phyloP scores from a whole-genome alignment of 2,888 invertebrate genomes.

The Leptopilina myrica region DNA sequence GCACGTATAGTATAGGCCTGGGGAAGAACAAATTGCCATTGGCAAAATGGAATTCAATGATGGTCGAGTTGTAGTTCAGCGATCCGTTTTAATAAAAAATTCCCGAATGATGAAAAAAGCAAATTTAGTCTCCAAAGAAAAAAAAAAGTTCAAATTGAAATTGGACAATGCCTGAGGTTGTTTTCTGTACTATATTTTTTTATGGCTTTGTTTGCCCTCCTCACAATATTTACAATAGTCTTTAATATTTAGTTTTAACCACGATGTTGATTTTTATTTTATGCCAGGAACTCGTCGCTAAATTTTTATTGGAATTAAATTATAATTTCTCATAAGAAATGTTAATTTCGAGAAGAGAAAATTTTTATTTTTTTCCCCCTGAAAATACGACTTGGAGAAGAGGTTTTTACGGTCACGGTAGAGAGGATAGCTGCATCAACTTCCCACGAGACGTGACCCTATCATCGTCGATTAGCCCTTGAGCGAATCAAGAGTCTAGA shows the following conservation, averaged over 20 bases:
- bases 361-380: neutral
- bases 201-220: neutral
- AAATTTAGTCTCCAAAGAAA: neutral
- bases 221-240: no score
- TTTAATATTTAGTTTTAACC: no score
- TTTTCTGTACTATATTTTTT: neutral
- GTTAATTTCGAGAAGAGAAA: conserved; percentile 11
- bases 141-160: neutral
- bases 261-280: no score
- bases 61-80: conserved; percentile 34
- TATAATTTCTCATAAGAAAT: neutral
- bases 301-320: neutral
- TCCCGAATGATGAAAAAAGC: conserved; percentile 4
- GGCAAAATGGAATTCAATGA: conserved; percentile 19
- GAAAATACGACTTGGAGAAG: neutral
- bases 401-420: conserved; percentile 7
- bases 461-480: conserved; percentile 13
- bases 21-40: conserved; percentile 8
- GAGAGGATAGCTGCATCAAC: conserved; percentile 1
- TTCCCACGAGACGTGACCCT: conserved; percentile 3
- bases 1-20: neutral
- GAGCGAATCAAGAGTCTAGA: neutral
- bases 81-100: conserved; percentile 24
- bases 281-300: no score
- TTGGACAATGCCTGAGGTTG: conserved; percentile 2